Evolutionary conservation across 2,797 vertebrate species (phyloP).

Genomic region (Melanitta fusca): DNA sequence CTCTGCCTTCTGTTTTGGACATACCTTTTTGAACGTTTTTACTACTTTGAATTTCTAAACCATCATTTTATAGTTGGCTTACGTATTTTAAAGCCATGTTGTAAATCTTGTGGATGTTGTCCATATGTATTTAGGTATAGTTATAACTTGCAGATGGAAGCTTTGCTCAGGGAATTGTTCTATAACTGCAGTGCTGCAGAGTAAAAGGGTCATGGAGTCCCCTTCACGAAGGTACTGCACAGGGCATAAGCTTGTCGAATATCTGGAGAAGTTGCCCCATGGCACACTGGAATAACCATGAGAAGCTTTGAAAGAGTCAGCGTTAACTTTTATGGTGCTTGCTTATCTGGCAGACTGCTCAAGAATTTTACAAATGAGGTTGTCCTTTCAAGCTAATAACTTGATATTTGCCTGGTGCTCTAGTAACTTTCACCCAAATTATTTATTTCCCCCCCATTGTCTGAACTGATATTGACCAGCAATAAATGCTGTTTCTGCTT

Average conservation of each 20-base stretch:
- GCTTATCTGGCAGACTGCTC: neutral
- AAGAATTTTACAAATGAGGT: neutral
- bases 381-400: neutral
- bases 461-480: neutral
- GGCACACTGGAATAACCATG: neutral
- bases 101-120: neutral
- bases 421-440: neutral
- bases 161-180: neutral
- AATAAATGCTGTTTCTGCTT: neutral
- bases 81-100: neutral
- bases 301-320: neutral
- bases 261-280: neutral
- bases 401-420: neutral
- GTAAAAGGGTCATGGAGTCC: neutral
- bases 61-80: neutral
- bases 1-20: neutral
- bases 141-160: neutral
- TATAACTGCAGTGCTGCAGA: neutral
- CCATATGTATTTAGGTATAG: neutral
- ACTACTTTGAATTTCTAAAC: neutral
- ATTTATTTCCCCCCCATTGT: neutral
- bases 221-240: neutral
- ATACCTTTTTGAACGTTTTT: rapidly evolving
- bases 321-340: conserved; percentile 1
- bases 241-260: neutral